Base-by-base conservation (phyloP, 2,113 vertebrate genomes). In the Nettapus auritus region DNA sequence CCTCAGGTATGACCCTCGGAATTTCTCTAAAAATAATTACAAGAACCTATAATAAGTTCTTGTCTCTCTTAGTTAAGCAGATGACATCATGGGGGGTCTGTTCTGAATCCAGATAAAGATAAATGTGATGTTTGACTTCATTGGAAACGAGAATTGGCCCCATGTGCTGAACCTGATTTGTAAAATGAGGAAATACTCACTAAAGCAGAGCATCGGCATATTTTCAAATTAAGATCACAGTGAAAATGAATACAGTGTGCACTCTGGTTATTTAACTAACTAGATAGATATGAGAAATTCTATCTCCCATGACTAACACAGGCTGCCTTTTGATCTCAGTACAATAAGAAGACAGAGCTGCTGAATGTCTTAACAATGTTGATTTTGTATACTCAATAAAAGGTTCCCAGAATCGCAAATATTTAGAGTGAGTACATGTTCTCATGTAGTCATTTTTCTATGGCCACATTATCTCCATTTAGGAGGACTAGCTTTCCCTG, bases 151-250 rank as follows among this genome's bases (percentile, higher is more conserved):
- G 76, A 82, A 62, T 53, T 80, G 50, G 33, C 78, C 67, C 28
- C 1, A 2, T 92, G 36, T 74, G 71, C 57, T 94, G 70, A 95
- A 71, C 66, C 55, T 82, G 76, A 77, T 84, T 96, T 94, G 34
- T 83, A 90, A 95, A 89, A 92, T 68, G 55, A 88, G 66, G 59
- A 93, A 77, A 75, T 82, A 78, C 31, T 92, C 53, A 69, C 78
- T 86, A 93, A 96, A 92, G 89, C 64, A 59, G 69, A 91, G 50
- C 31, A 79, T 23, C 1, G 3, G 29, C 66, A 82, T 91, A 93
- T 95, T 97, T 97, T 97, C 86, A 95, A 95, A 96, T 96, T 93
- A 93, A 94, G 73, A 95, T 90, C 69, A 93, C 63, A 79, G 44
- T 90, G 89, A 89, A 96, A 97, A 96, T 88, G 66, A 94, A 93